Conservation (phyloP, 2,113 vertebrate genomes). For the Labeo rohita region DNA sequence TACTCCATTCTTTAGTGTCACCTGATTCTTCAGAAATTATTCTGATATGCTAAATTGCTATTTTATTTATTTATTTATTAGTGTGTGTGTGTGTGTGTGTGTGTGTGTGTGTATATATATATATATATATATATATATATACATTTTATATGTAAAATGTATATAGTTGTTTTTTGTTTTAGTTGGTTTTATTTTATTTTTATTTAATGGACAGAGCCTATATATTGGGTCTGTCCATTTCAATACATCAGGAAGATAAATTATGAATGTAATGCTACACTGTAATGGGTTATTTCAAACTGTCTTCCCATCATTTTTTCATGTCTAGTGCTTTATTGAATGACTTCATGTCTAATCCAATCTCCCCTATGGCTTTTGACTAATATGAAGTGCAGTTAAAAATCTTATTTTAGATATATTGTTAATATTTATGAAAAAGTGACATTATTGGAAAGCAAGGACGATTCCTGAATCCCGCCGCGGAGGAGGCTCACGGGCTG, state of each 20-base stretch:
- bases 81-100: too few species aligned
- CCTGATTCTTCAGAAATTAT: too few species aligned
- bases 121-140: too few species aligned
- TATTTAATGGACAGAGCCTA: too few species aligned
- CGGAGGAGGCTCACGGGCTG: not conserved
- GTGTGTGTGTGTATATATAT: too few species aligned
- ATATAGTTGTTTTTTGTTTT: too few species aligned
- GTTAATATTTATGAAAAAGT: slow-evolving; percentile 60
- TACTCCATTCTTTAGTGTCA: too few species aligned
- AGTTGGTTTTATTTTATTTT: too few species aligned
- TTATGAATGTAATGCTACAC: slow-evolving; percentile 51
- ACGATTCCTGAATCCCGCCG: slow-evolving; percentile 21
- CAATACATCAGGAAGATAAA: slow-evolving; percentile 51
- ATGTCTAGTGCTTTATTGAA: slow-evolving; percentile 30
- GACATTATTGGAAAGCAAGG: slow-evolving; percentile 54
- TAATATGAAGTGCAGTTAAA: slow-evolving; percentile 49
- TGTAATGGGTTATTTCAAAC: slow-evolving; percentile 54
- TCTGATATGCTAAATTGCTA: too few species aligned
- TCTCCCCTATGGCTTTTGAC: slow-evolving; percentile 11
- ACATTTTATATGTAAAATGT: too few species aligned
- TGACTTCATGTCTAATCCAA: not conserved
- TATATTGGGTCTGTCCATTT: slow-evolving; percentile 29
- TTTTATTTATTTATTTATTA: too few species aligned
- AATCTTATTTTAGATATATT: slow-evolving; percentile 60
- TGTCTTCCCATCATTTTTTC: slow-evolving; percentile 37